Percentiles rank a stretch among this genome's conserved stretches.
Conservation (phyloP, 2,113 vertebrate genomes). For the Rhinogobius similis region DNA sequence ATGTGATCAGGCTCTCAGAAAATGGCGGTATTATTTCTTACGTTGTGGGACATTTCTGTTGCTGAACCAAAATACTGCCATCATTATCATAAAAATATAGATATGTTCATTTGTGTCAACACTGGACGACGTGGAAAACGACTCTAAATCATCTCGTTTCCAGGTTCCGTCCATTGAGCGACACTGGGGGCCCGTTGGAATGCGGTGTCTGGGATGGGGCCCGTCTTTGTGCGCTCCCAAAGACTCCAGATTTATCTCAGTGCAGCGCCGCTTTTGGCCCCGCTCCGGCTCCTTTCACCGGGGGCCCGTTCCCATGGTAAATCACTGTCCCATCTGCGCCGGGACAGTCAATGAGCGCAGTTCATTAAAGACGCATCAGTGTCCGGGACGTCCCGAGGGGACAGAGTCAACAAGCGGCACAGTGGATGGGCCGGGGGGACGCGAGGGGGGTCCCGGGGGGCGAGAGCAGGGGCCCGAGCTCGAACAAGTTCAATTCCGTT, state of each 20-base stretch:
- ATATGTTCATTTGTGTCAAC: no score
- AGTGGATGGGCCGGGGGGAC: neutral
- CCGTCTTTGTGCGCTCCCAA: neutral
- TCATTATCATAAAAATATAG: no score
- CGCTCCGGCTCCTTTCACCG: neutral
- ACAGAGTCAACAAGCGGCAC: neutral
- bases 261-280: neutral
- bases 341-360: neutral
- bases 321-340: conserved; percentile 6
- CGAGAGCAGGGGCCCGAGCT: neutral
- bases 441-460: neutral
- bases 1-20: no score
- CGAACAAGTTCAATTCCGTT: neutral
- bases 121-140: no score
- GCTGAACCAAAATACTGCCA: no score
- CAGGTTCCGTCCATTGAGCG: neutral
- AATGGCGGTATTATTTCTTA: no score
- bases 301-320: conserved; percentile 9
- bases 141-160: neutral
- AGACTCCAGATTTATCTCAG: neutral
- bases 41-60: no score
- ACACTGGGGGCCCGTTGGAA: neutral
- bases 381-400: neutral
- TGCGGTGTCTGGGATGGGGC: neutral
- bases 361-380: conserved; percentile 12